Evolutionary conservation across 2,888 invertebrate species (phyloP).

Genomic region (Petrolisthes manimaculis): DNA sequence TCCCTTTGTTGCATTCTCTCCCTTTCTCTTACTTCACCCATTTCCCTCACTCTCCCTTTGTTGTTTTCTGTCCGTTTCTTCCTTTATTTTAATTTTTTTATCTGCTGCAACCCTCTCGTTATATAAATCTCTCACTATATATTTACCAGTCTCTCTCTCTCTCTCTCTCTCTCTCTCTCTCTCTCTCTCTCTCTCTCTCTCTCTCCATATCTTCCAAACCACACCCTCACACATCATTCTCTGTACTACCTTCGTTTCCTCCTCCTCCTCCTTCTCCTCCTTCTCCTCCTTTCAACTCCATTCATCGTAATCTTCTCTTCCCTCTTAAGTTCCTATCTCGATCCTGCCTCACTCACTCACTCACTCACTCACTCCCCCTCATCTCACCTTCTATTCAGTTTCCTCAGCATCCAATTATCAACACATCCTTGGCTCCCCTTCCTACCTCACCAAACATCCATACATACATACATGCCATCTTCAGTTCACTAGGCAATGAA

Average conservation of each 20-base stretch:
- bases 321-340: background rate
- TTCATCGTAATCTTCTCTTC: background rate
- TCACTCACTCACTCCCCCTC: background rate
- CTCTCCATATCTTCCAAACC: background rate
- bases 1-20: constrained; percentile 14
- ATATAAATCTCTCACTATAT: background rate
- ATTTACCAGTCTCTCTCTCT: background rate
- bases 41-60: constrained; percentile 1
- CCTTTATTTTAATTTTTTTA: background rate
- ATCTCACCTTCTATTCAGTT: no score
- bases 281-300: background rate
- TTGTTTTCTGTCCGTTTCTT: background rate
- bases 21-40: background rate
- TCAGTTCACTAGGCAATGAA: no score
- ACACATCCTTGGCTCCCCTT: background rate
- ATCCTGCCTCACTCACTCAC: background rate
- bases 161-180: background rate
- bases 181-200: background rate
- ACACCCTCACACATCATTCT: background rate
- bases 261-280: background rate
- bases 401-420: background rate
- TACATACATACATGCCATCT: no score
- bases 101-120: background rate
- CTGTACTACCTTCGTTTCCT: background rate
- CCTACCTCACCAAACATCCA: no score